Evolutionary conservation across 2,797 vertebrate species (phyloP), one percentile per base, ranked within the genome.

Genomic region (Cossypha heuglini): DNA sequence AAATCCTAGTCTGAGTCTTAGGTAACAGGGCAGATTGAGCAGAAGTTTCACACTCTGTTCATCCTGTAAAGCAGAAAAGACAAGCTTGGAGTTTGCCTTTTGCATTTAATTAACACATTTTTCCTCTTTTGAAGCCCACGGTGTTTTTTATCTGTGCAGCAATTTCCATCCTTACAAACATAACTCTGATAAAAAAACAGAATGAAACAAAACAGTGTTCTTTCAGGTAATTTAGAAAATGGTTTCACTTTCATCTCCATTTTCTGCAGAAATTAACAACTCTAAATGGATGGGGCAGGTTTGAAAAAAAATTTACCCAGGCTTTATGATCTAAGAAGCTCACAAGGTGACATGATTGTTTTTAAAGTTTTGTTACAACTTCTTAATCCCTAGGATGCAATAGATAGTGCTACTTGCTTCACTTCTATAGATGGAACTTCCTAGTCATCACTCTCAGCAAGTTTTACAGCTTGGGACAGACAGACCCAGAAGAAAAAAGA

Each of bases 201-300:
- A 26, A 61, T 25, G 0, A 35, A 16, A 10, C 12, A 24, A 80
- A 61, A 8, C 11, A 20, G 25, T 3, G 5, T 2, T 1, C 42
- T 81, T 85, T 26, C 38, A 49, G n/a, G 26, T 73, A 37, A 31
- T 73, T 87, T 61, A 48, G 33, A 55, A 68, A 73, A 54, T 29
- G 25, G 14, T n/a, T 76, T 83, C 28, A 75, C 4, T 54, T 67
- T 25, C 4, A 20, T 76, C 49, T 73, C 74, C 9, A 55, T 84
- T 81, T 94, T 54, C 42, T 87, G 46, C 42, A 80, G 54, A 68
- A 77, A 69, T 64, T 16, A 45, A 15, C 14, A n/a, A 35, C 11
- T 77, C 16, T 33, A n/a, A 78, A 86, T 61, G 33, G 21, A 61
- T 88, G 13, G 24, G 10, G 6, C 16, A n/a, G 33, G 18, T 55